Percentiles rank a stretch among this genome's conserved stretches.
These are phyloP conservation scores for Ischnura elegans DNA, from an alignment of 2,888 invertebrate genomes.

Conservation along the genomic window DNA sequence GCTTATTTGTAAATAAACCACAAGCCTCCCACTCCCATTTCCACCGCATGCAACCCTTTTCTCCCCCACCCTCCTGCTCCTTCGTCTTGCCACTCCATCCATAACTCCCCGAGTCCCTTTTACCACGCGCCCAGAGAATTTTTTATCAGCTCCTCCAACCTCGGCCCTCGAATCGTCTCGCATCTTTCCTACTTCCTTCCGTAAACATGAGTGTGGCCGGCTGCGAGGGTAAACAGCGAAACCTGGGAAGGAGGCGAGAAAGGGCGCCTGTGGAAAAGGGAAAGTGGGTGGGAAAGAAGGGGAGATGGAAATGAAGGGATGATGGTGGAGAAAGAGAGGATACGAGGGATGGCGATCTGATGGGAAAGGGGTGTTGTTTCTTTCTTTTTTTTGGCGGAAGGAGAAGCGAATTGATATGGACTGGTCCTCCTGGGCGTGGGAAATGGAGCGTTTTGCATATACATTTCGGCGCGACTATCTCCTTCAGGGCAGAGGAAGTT, in stretches of 20 bases:
- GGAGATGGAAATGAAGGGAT: neutral
- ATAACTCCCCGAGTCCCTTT: neutral
- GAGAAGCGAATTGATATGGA: neutral
- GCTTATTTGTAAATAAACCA: neutral
- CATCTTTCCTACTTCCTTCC: neutral
- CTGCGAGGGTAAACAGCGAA: neutral
- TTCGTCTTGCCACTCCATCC: neutral
- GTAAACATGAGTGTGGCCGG: conserved; percentile 45
- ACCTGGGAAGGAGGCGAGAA: neutral
- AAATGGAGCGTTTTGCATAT: conserved; percentile 1
- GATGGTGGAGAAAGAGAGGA: neutral
- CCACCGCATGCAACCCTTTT: neutral
- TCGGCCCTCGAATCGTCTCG: neutral
- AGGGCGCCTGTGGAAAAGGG: neutral
- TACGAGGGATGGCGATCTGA: neutral
- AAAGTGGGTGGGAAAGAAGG: neutral
- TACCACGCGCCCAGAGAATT: neutral
- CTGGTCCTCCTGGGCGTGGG: neutral
- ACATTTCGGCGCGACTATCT: neutral
- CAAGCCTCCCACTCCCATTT: neutral
- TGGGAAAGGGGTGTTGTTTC: neutral
- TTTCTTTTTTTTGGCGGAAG: neutral
- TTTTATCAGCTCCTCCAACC: conserved; percentile 6
- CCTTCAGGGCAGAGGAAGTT: conserved; percentile 7
- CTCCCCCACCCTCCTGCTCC: neutral